phyloP scores from a whole-genome alignment of 2,113 vertebrate species.

The Odontophorus gujanensis region DNA sequence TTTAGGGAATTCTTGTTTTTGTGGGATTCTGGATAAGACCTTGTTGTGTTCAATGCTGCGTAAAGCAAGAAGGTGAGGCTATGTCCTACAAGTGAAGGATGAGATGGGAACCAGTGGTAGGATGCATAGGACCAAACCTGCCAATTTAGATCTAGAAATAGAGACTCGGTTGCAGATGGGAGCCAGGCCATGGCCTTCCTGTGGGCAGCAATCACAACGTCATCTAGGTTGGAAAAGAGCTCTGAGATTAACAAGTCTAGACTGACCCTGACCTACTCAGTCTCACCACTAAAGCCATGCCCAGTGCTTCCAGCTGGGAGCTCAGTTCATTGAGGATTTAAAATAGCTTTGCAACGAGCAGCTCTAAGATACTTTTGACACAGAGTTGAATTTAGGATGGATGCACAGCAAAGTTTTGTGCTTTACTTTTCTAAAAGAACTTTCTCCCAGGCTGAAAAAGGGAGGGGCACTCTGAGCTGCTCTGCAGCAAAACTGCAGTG shows the following conservation, averaged over 20 bases:
- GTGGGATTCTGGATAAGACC: neutral
- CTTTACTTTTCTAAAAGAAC: neutral
- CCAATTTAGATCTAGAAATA: neutral
- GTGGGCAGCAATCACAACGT: neutral
- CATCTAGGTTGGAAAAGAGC: too few species aligned
- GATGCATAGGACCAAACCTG: neutral
- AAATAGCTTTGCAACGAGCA: conserved; percentile 32
- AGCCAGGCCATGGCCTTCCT: neutral
- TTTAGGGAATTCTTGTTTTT: neutral
- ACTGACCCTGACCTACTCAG: neutral
- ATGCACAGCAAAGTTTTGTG: neutral
- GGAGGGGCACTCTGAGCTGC: neutral
- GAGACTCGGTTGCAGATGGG: neutral
- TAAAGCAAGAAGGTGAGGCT: neutral
- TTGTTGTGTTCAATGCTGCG: neutral
- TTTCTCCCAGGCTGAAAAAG: neutral
- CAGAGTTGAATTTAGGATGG: neutral
- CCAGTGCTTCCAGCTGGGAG: neutral
- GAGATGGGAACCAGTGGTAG: neutral
- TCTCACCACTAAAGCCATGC: neutral
- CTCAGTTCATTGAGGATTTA: conserved; percentile 22
- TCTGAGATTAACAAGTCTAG: neutral
- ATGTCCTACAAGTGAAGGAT: neutral
- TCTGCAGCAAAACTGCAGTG: neutral
- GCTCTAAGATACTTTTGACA: conserved; percentile 8